phyloP scores from a whole-genome alignment of 2,797 vertebrate species.

The Siniperca undulata region DNA sequence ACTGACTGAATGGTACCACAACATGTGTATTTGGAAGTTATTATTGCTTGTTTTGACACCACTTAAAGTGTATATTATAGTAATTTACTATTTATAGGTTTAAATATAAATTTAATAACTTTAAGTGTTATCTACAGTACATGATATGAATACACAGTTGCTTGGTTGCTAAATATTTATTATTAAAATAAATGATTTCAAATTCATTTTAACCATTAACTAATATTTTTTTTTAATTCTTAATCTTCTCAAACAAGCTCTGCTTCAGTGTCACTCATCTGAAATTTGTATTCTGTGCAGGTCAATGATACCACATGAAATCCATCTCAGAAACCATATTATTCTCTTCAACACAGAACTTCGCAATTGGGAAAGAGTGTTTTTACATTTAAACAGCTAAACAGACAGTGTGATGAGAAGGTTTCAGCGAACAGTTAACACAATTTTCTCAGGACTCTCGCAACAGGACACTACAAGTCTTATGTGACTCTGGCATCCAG shows the following conservation, averaged over 20 bases:
- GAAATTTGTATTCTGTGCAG: neutral
- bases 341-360: neutral
- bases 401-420: neutral
- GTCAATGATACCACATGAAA: neutral
- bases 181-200: neutral
- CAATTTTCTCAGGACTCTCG: slow-evolving; percentile 34
- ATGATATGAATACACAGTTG: neutral
- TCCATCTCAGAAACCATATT: neutral
- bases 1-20: neutral
- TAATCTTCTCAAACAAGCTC: neutral
- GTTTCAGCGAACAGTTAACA: slow-evolving; percentile 39
- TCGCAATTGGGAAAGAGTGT: neutral
- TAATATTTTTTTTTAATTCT: neutral
- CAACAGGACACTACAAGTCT: slow-evolving; percentile 53
- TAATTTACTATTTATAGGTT: neutral
- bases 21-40: neutral
- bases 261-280: neutral
- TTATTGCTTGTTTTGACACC: neutral
- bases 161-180: neutral
- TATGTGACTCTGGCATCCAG: slow-evolving; percentile 47
- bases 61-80: neutral
- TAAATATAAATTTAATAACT: neutral
- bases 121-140: neutral
- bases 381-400: slow-evolving; percentile 1
- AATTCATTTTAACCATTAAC: neutral